Evolutionary conservation across 2,797 vertebrate species (phyloP), one percentile per base, ranked within the genome.

Genomic region (Poliocrania exsul): DNA sequence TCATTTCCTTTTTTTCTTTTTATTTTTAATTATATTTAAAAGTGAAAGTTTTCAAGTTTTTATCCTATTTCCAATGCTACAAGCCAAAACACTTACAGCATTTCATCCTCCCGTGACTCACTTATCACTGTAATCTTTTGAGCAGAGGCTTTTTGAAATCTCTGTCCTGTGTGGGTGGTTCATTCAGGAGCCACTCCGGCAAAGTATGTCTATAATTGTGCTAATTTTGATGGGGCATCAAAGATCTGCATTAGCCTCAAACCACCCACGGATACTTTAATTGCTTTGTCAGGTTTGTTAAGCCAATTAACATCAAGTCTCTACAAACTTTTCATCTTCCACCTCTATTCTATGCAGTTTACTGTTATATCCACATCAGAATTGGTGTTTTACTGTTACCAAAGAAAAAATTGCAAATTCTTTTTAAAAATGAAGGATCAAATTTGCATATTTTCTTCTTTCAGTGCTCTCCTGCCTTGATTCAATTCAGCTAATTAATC

Each of bases 251-350:
- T 92, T 91, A 95, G 64, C 44, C 66, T 96, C 85, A 97, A 97
- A 91, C 74, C 73, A 96, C 93, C 93, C 83, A 97, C 86, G 67
- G 87, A 67, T 95, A 67, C 37, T 93, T 95, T 96, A 97, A 97
- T 96, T 97, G 78, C 25, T 92, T 95, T 97, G 91, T 67, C 77
- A 97, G 66, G 84, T 91, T 92, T 94, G 40, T 82, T 92, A 81
- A 92, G 26, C 31, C 87, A 97, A 96, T 97, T 97, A 97, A 92
- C 86, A 94, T 89, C 53, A 96, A 89, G 66, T 93, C 49, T 95
- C 72, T 83, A 82, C 18, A 95, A 95, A 96, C 90, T 78, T 92
- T 74, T 88, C 84, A 70, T 94, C 88, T 96, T 96, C 90, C 92
- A 72, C 91, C 25, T 92, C 18, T 73, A 89, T 25, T 95, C 66